Conservation (phyloP, 2,113 vertebrate species). For the Aspiorhynchus laticeps region DNA sequence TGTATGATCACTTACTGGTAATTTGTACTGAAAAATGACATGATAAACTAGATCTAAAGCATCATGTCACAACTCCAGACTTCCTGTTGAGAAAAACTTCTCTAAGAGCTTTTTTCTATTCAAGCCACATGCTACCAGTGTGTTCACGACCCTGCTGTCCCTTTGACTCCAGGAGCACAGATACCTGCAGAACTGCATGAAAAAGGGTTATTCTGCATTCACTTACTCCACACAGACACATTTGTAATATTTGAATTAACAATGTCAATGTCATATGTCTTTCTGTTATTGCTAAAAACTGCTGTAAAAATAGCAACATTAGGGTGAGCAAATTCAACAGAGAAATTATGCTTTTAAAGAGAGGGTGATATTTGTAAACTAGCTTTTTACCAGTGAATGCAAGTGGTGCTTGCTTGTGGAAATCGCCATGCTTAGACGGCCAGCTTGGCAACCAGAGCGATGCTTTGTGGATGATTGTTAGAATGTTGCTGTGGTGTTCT, state of each 20-base stretch:
- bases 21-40: background rate
- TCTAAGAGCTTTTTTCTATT: conserved; percentile 10
- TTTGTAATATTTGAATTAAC: background rate
- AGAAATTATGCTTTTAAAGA: background rate
- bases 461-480: too few relatives aligned
- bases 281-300: too few relatives aligned
- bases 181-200: background rate
- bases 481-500: background rate
- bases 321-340: background rate
- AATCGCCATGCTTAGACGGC: background rate
- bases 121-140: background rate
- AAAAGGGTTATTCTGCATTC: background rate
- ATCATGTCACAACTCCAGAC: conserved; percentile 32
- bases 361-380: background rate
- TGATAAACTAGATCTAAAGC: background rate
- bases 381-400: background rate
- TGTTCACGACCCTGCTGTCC: conserved; percentile 21
- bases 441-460: background rate
- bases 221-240: background rate
- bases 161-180: conserved; percentile 25
- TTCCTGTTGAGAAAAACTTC: conserved; percentile 18
- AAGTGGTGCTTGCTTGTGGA: background rate
- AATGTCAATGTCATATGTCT: background rate
- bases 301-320: background rate
- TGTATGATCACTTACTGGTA: background rate